Base-by-base conservation (phyloP, 2,888 invertebrate genomes). In the Strigamia transsilvanica region DNA sequence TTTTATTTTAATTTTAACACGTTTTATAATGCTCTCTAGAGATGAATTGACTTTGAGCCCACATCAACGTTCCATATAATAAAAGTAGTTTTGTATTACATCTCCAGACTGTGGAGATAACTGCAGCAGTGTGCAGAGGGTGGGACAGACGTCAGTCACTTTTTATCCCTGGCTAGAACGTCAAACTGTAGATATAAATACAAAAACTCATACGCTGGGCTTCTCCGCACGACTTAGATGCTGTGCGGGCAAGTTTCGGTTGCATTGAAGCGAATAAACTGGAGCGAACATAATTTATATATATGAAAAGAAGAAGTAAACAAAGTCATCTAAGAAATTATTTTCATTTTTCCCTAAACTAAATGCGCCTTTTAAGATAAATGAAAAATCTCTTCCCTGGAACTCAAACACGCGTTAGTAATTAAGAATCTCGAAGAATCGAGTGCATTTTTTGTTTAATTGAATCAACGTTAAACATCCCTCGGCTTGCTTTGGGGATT, bases 141-240 rank as follows among this genome's bases (percentile, higher is more conserved):
- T 18, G 56, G 6, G 56, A 56, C 56, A 56, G 56, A 56, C 10
- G 56, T 56, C 56, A 56, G 56, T 56, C 18, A 56, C 56, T 56
- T 13, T 13, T 4, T 46, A 5, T 38, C 38, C 38, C 10, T 6
- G 38, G 42, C 42, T 2, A 42, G 27, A 27, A 27, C 27, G 27
- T 27, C 27, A 27, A 27, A 27, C 27, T 27, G n/a, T n/a, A 27
- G 27, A 38, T 10, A 38, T 38, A 38, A 38, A 38, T 38, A 38
- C 0, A 38, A 38, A 38, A 38, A 6, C 38, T 5, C 15, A n/a
- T 13, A 10, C 12, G 56, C 10, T 18, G 18, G 10, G 56, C 18
- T 56, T 56, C 56, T 1, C 56, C 21, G 56, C 56, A 5, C n/a
- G 18, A 18, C 56, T 1, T 2, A 46, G 12, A 13, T 46, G 46